These are phyloP conservation scores for Temnothorax curvispinosus DNA, from an alignment of 1,140 invertebrate species.

Conservation along the genomic window DNA sequence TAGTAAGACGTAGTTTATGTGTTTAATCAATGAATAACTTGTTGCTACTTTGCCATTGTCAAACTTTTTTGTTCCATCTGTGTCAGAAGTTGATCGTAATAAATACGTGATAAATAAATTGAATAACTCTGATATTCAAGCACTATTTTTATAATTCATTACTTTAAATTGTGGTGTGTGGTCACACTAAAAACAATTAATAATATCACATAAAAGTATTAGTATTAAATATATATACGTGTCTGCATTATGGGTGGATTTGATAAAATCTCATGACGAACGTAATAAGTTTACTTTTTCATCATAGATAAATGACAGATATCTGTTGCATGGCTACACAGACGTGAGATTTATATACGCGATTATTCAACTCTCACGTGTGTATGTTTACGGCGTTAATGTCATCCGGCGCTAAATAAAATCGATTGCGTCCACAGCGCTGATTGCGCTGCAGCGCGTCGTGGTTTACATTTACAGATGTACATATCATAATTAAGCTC, in stretches of 20 bases:
- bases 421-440: conserved; percentile 65
- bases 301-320: conserved; percentile 32
- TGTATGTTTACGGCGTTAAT: conserved; percentile 46
- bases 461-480: conserved; percentile 41
- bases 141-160: neutral
- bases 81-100: neutral
- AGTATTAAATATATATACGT: neutral
- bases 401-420: conserved; percentile 49
- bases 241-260: neutral
- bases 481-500: conserved; percentile 75
- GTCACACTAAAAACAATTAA: neutral
- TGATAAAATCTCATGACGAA: conserved; percentile 7
- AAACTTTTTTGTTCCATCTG: neutral
- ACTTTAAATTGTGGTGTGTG: neutral
- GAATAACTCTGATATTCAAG: conserved; percentile 1
- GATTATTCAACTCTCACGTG: neutral
- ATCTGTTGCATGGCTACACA: conserved; percentile 45
- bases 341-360: conserved; percentile 65
- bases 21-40: neutral
- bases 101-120: neutral
- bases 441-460: conserved; percentile 58
- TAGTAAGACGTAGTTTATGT: neutral
- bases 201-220: conserved; percentile 15
- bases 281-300: conserved; percentile 71
- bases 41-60: neutral